Base-by-base conservation (phyloP, 1,140 invertebrate genomes). In the Uloborus diversus region DNA sequence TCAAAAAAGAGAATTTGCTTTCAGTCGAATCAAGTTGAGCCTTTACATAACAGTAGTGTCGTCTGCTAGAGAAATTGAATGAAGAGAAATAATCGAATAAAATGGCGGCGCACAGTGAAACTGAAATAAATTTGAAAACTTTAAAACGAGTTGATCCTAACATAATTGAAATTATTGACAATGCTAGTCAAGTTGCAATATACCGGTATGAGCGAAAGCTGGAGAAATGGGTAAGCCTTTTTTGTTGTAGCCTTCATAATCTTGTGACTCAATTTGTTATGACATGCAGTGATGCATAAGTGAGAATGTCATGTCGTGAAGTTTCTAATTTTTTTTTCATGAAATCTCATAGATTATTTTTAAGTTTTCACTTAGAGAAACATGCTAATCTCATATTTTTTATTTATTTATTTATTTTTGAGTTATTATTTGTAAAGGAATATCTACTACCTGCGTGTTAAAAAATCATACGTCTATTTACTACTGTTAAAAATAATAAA, bases 91-190 rank as follows among this genome's bases (percentile, higher is more conserved):
- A 42, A 17, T 0, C 37, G 9, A 17, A 42, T 17, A 80, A 84
- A 62, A 86, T 86, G 85, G 65, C 81, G 25, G 82, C 81, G 59
- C 83, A 83, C 82, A 85, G 91, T 82, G 94, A 94, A 88, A 89
- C 92, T 85, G 91, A 93, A 87, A 95, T 97, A 92, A 97, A 96
- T 90, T 91, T 96, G 83, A 92, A 93, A 75, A 94, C 95, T 81
- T 88, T 97, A 82, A 94, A 95, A 89, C 91, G 95, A 86, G 93
- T 95, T 85, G 95, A 97, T 90, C 95, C 94, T 81, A 95, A 95
- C 86, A 94, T 95, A 81, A 93, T 92, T 86, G 92, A 94, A 87
- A 96, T 97, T 87, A 88, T 96, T 79, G 94, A 94, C 84, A 94
- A 92, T 83, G 94, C 95, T 82, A 93, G 93, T 80, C 95, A 96